phyloP scores from a whole-genome alignment of 2,797 vertebrate genomes.

The Urocyon cinereoargenteus region DNA sequence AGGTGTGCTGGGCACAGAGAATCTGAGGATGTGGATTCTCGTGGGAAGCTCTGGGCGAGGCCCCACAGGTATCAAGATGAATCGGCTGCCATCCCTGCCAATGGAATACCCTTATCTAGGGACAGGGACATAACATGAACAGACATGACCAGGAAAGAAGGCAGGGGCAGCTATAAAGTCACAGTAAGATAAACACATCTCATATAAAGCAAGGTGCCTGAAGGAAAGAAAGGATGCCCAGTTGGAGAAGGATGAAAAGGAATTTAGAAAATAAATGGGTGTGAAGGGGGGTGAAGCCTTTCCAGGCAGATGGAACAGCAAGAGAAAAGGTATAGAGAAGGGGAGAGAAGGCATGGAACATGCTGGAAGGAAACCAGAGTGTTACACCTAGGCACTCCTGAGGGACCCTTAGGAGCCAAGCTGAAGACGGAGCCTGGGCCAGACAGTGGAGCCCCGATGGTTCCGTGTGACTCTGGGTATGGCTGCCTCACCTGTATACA shows the following conservation, averaged over 20 bases:
- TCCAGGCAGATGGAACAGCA: not conserved
- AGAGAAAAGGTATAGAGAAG: not conserved
- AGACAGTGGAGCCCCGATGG: not conserved
- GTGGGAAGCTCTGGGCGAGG: not conserved
- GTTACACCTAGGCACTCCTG: not conserved
- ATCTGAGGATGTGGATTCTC: not conserved
- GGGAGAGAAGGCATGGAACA: not conserved
- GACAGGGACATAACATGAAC: fast-evolving
- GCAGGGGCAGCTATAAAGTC: not conserved
- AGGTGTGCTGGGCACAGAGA: not conserved
- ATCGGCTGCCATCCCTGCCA: not conserved
- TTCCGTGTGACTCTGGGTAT: not conserved
- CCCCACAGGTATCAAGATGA: not conserved
- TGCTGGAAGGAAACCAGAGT: not conserved
- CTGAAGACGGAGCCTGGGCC: not conserved
- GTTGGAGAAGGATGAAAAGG: not conserved
- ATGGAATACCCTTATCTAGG: not conserved
- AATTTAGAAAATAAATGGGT: not conserved
- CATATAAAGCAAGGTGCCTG: not conserved
- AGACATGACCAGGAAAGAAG: not conserved
- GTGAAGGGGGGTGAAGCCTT: not conserved
- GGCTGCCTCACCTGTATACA: not conserved
- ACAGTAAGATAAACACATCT: not conserved
- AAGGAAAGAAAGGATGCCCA: not conserved
- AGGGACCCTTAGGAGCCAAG: not conserved